A percentile compares a stretch with the other conserved stretches of the same genome.
Evolutionary conservation across 2,797 vertebrate genomes (phyloP).

Genomic region (Hemitrygon akajei): DNA sequence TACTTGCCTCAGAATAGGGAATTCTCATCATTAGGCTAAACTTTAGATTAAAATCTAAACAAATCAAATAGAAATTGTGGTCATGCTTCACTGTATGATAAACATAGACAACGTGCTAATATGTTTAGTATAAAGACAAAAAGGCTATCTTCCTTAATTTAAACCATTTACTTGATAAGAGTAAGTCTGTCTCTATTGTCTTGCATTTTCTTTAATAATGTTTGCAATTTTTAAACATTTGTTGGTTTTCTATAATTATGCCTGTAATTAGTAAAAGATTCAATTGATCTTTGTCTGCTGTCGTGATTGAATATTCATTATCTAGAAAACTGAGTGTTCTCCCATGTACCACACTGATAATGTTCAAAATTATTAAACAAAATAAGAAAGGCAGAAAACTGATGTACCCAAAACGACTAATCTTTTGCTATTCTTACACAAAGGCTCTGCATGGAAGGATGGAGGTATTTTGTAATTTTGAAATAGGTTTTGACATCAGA

Average conservation of each 20-base stretch:
- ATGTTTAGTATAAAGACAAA: neutral
- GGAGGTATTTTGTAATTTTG: too few relatives aligned
- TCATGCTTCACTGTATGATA: neutral
- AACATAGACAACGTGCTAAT: neutral
- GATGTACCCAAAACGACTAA: neutral
- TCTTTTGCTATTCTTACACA: neutral
- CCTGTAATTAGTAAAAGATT: neutral
- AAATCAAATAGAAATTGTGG: neutral
- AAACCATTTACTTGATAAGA: neutral
- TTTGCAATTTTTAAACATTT: neutral
- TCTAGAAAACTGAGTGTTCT: neutral
- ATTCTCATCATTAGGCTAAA: neutral
- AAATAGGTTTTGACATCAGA: too few relatives aligned
- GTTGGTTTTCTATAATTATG: conserved; percentile 10
- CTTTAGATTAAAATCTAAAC: neutral
- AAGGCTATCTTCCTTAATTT: neutral
- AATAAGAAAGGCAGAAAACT: neutral
- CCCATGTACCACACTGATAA: neutral
- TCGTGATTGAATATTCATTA: neutral
- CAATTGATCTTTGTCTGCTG: neutral
- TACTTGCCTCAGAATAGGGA: neutral
- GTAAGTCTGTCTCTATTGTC: neutral
- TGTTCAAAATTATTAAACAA: neutral
- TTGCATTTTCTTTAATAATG: neutral
- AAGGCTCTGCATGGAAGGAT: neutral